A percentile compares a stretch with the other conserved stretches of the same genome.
These are phyloP conservation scores for Hyposoter dolosus DNA, from an alignment of 2,888 invertebrate species.

Conservation along the genomic window DNA sequence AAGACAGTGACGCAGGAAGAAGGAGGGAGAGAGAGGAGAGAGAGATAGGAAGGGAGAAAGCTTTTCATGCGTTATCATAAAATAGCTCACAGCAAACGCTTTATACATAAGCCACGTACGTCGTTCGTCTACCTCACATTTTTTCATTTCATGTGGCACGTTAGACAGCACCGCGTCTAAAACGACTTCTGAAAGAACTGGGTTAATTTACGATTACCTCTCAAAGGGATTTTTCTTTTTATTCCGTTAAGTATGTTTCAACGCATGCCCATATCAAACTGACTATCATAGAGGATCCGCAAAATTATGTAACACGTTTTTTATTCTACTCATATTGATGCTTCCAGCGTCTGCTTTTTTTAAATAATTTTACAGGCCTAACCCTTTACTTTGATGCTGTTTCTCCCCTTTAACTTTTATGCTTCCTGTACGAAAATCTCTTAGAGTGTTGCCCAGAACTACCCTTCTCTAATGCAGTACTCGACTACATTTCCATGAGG, in stretches of 20 bases:
- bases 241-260: neutral
- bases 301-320: neutral
- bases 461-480: neutral
- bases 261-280: neutral
- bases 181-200: neutral
- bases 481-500: neutral
- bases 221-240: constrained; percentile 4
- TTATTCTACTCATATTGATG: neutral
- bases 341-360: neutral
- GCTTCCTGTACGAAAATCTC: no score
- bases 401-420: no score
- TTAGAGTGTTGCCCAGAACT: neutral
- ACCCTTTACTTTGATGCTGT: no score
- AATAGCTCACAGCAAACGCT: constrained; percentile 30
- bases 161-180: neutral
- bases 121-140: neutral
- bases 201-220: neutral
- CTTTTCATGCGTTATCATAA: constrained; percentile 62
- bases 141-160: constrained; percentile 1
- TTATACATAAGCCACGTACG: constrained; percentile 22
- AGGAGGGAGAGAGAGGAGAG: constrained; percentile 26
- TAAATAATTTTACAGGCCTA: no score
- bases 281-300: neutral
- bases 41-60: neutral
- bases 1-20: neutral